Conservation (phyloP, 2,113 vertebrate species). For the Emberiza fucata region DNA sequence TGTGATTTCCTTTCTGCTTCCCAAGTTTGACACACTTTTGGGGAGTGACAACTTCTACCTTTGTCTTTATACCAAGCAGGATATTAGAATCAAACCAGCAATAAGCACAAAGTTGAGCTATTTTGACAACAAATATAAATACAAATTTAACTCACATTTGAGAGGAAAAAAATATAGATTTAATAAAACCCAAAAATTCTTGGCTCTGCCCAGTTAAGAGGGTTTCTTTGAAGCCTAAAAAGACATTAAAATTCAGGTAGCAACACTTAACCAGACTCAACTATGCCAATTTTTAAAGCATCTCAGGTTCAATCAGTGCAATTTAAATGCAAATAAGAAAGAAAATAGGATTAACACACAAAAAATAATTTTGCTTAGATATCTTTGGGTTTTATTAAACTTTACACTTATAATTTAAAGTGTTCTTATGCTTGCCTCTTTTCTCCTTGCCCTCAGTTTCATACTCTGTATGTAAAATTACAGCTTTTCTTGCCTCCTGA, state of each 20-base stretch:
- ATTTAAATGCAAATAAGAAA: constrained; percentile 4
- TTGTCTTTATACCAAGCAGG: neutral
- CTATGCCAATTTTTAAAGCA: neutral
- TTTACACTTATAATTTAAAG: neutral
- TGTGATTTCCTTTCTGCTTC: neutral
- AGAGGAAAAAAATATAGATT: neutral
- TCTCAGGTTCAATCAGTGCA: neutral
- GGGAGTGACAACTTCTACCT: neutral
- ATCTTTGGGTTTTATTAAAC: neutral
- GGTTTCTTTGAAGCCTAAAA: neutral
- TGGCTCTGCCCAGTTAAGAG: neutral
- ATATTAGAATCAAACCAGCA: neutral
- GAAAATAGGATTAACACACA: neutral
- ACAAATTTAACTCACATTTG: neutral
- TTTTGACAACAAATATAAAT: neutral
- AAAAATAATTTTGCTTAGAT: neutral
- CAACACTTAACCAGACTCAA: neutral
- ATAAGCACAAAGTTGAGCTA: neutral
- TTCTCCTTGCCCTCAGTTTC: neutral
- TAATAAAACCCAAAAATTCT: neutral
- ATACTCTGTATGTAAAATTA: neutral
- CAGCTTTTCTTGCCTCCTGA: neutral
- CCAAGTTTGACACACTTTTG: neutral
- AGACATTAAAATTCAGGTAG: neutral
- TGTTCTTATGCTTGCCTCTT: neutral